Percentiles rank a stretch among this genome's conserved stretches.
phyloP scores from a whole-genome alignment of 2,888 invertebrate genomes.

The Lordiphosa andalusiaca region DNA sequence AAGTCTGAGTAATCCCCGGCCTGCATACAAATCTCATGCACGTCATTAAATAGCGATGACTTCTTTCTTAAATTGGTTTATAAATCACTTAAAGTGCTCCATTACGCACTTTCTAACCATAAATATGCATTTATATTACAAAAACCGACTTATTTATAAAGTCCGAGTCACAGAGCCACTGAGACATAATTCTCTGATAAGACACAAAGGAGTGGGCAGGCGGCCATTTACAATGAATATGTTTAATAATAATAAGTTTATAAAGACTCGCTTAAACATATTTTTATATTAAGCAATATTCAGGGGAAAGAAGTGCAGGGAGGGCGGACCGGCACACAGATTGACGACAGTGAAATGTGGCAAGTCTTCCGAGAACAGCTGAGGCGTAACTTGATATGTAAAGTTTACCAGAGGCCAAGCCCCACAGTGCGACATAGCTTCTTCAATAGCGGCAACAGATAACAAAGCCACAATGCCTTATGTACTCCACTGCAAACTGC shows the following conservation, averaged over 20 bases:
- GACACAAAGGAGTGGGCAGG: constrained; percentile 35
- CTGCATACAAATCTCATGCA: too few relatives aligned
- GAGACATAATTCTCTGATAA: too few relatives aligned
- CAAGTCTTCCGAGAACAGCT: constrained; percentile 52
- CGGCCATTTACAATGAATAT: background rate
- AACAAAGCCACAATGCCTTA: constrained; percentile 16
- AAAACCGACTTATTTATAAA: too few relatives aligned
- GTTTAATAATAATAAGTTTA: background rate
- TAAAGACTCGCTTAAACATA: too few relatives aligned
- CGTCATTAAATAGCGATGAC: too few relatives aligned
- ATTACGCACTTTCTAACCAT: too few relatives aligned
- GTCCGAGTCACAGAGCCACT: too few relatives aligned
- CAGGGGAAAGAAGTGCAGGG: constrained; percentile 1
- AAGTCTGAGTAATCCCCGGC: too few relatives aligned
- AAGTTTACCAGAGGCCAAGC: constrained; percentile 65
- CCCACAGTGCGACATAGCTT: background rate
- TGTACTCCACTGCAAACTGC: too few relatives aligned
- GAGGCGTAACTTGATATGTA: constrained; percentile 61
- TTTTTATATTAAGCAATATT: constrained; percentile 42
- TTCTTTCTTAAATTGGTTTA: too few relatives aligned
- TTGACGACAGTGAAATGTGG: constrained; percentile 25
- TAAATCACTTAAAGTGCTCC: too few relatives aligned
- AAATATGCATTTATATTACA: too few relatives aligned
- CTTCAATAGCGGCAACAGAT: constrained; percentile 42
- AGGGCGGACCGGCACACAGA: constrained; percentile 1